phyloP scores from a whole-genome alignment of 2,113 vertebrate species.

The Lasiurus borealis region DNA sequence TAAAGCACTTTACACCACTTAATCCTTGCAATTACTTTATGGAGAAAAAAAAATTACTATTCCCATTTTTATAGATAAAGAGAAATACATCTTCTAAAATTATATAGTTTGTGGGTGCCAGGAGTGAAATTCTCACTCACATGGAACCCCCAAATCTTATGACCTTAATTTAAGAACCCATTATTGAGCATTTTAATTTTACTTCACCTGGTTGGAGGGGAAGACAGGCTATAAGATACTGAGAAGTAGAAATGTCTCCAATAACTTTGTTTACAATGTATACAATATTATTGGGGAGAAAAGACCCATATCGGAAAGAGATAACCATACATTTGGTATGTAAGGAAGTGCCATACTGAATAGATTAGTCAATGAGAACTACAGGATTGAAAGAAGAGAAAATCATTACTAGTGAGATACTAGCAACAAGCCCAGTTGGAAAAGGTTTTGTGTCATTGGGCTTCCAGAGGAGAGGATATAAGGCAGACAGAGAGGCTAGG shows the following conservation, averaged over 20 bases:
- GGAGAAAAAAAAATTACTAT: constrained; percentile 35
- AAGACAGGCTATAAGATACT: not conserved
- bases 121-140: not conserved
- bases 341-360: not conserved
- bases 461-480: constrained; percentile 1
- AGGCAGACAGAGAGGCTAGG: not conserved
- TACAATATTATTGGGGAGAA: constrained; percentile 45
- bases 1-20: not conserved
- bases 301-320: not conserved
- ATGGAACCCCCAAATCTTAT: not conserved
- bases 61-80: constrained; percentile 26
- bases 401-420: constrained; percentile 47
- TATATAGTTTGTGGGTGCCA: not conserved
- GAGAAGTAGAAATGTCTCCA: constrained; percentile 6
- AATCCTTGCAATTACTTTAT: constrained; percentile 35
- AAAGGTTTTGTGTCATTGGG: not conserved
- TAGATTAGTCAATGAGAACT: constrained; percentile 25
- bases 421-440: not conserved
- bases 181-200: constrained; percentile 45
- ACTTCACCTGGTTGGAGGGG: not conserved
- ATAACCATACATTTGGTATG: not conserved
- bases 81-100: constrained; percentile 12
- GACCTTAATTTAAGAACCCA: constrained; percentile 44
- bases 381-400: constrained; percentile 21
- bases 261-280: not conserved